Conservation (phyloP, 35 echinoderm and acorn worm genomes). For the Heliocidaris erythrogramma region DNA sequence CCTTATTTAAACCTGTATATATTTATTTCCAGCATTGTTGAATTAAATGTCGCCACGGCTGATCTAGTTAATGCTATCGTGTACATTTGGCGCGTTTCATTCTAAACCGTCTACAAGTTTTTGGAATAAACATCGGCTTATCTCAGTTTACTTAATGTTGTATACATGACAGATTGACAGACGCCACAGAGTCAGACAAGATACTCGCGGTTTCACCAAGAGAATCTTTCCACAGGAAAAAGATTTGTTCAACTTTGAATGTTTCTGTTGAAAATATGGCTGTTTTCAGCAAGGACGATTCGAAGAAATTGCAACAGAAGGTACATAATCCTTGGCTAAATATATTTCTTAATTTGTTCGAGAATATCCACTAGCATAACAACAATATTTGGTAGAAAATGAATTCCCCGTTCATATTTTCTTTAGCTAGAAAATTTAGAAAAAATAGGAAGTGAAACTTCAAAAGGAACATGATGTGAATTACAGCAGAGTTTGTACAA, state of each 20-base stretch:
- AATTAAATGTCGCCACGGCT: background rate
- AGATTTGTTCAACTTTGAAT: background rate
- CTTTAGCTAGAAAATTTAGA: too few relatives aligned
- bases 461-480: too few relatives aligned
- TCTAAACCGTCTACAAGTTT: background rate
- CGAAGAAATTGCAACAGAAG: too few relatives aligned
- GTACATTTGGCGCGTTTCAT: background rate
- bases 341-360: too few relatives aligned
- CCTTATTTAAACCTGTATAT: too few relatives aligned
- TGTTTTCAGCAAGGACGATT: too few relatives aligned
- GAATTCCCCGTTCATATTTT: too few relatives aligned
- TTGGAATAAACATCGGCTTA: background rate
- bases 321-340: too few relatives aligned
- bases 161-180: background rate
- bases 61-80: background rate
- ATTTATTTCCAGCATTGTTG: background rate
- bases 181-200: background rate
- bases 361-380: too few relatives aligned
- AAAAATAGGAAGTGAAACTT: too few relatives aligned
- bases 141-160: slow-evolving; percentile 11
- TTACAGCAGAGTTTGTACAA: too few relatives aligned
- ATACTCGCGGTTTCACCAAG: background rate
- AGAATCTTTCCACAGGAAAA: background rate
- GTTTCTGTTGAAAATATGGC: background rate
- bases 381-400: too few relatives aligned